Evolutionary conservation across 2,888 invertebrate genomes (phyloP), one percentile per base, ranked within the genome.

Genomic region (Lysandra coridon): DNA sequence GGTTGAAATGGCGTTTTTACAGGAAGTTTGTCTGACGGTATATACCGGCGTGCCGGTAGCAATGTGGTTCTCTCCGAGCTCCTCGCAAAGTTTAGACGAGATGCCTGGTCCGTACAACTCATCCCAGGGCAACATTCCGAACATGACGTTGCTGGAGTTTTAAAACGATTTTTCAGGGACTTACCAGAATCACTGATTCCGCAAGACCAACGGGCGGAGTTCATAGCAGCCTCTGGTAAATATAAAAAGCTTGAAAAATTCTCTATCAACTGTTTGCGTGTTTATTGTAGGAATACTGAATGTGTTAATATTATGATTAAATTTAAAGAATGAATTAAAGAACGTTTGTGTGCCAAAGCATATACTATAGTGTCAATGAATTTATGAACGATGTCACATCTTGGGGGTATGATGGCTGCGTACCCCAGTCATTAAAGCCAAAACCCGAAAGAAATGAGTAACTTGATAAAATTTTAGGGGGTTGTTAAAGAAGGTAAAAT

Each of bases 131-230:
- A 96, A 78, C 98, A 97, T 86, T 96, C 96, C 0, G 98, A 98
- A 84, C 97, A 98, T 88, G 98, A 98, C 87, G 98, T 98, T 17
- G 97, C 98, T 4, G 98, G 97, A 62, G 97, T 97, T 0, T 92
- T 99, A 6, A 98, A 98, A 89, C 95, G 98, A 81, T 99, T 98
- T 92, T 97, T 99, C 89, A 95, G 98, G n/a, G 98, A 98, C 84
- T 93, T 99, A 78, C 97, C 98, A 0, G 98, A 98, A 85, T 96
- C 98, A 1, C 92, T 99, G 53, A 93, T 99, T 80, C 97, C 97
- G 1, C 95, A 96, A n/a, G 94, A 95, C 73, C 95, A 97, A 78
- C 96, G 97, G 83, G 95, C 95, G 80, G 96, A 96, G 83, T 95
- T 98, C 78, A 96, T 96, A 79, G 94, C 96, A 84, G 96, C 97